Evolutionary conservation across 2,113 vertebrate species (phyloP), one percentile per base, ranked within the genome.

Genomic region (Siniperca chuatsi): DNA sequence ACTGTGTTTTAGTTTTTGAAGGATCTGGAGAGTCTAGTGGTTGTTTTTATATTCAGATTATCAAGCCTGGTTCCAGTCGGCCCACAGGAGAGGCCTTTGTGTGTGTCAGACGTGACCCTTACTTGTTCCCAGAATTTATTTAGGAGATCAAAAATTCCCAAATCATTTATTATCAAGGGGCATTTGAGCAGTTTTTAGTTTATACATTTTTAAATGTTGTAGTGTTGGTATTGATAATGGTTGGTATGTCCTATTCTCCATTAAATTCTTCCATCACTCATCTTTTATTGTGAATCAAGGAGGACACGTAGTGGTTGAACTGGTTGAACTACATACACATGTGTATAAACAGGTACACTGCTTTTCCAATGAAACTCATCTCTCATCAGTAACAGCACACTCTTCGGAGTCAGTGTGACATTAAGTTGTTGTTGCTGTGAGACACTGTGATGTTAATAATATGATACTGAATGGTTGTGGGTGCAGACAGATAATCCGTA

Each of bases 301-400:
- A 37, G 55, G 74, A 79, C 90, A 73, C 40, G 74, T 37, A 44
- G 77, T 89, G 85, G 84, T 21, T 57, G 2, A 54, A 20, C 1
- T 20, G 12, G 1, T 20, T 23, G 62, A 82, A 84, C 25, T 83
- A 35, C 58, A 81, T 20, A 50, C 33, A 71, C 37, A 2, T 15
- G 21, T n/a, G 9, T 62, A 44, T 13, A 10, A 58, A 46, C 25
- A 13, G n/a, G 23, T 4, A 18, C 12, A 9, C 11, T 50, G 74
- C 33, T 37, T 44, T 48, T 35, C 12, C 10, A 2, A 1, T 25
- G 7, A n/a, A 18, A 62, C 40, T 52, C 13, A 0, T 6, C 7
- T 33, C 4, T 29, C 12, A 13, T 72, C 48, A 37, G 37, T 4
- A 23, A 8, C 33, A 15, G 8, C 16, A 18, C 11, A 8, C 25